phyloP scores from a whole-genome alignment of 2,888 invertebrate genomes.

The Agonopterix heracliana region DNA sequence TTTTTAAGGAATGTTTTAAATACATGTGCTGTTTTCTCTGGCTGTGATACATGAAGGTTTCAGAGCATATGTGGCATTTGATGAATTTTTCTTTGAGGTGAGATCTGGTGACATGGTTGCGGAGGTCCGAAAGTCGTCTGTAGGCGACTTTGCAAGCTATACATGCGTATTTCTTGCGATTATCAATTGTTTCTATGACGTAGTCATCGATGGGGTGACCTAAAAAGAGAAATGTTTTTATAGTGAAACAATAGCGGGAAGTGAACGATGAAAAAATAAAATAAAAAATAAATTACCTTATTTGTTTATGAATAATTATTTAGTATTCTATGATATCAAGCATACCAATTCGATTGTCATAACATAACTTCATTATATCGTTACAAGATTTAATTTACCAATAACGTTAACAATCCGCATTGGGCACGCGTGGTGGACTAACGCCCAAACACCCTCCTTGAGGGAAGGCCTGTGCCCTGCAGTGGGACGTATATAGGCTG shows the following conservation, averaged over 20 bases:
- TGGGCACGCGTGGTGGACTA: too few relatives aligned
- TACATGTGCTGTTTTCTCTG: conserved; percentile 20
- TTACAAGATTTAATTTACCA: too few relatives aligned
- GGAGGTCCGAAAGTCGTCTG: conserved; percentile 22
- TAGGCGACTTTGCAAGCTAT: conserved; percentile 25
- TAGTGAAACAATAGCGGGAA: not conserved
- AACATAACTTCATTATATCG: too few relatives aligned
- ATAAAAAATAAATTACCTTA: not conserved
- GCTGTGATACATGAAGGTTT: conserved; percentile 27
- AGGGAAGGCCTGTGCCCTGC: too few relatives aligned
- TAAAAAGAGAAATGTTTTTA: conserved; percentile 3
- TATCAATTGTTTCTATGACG: conserved; percentile 13
- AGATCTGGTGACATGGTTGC: conserved; percentile 21
- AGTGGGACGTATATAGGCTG: too few relatives aligned
- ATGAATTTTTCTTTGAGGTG: conserved; percentile 26
- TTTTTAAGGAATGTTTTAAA: conserved; percentile 5
- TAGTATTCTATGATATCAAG: too few relatives aligned
- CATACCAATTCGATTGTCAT: too few relatives aligned
- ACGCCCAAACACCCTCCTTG: too few relatives aligned
- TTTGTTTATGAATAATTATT: too few relatives aligned
- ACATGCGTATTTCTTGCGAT: conserved; percentile 19
- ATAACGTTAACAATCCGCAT: too few relatives aligned
- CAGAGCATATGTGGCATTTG: conserved; percentile 21
- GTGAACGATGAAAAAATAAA: too few relatives aligned
- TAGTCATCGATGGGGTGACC: conserved; percentile 9